Evolutionary conservation across 1,140 invertebrate genomes (phyloP), one percentile per base, ranked within the genome.

Genomic region (Drosophila pallidifrons): DNA sequence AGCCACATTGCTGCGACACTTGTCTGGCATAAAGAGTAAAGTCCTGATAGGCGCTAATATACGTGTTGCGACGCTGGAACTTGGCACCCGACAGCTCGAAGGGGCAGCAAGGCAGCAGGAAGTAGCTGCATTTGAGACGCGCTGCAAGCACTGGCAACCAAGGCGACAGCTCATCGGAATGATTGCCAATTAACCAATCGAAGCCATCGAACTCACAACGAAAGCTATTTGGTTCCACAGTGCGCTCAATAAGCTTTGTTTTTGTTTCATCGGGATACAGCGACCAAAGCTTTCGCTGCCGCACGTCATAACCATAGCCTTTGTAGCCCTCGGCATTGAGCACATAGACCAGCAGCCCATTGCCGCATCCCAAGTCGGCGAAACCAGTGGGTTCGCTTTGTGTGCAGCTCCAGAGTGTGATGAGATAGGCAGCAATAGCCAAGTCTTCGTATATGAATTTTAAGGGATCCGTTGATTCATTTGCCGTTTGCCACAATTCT

Each of bases 361-460:
- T 99, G 0, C 99, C 98, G 94, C 98, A 99, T 1, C 98, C 98
- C 30, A 99, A 93, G 93, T 99, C 98, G 1, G 98, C 95, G 94
- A 99, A 99, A 11, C 94, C 95, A 45, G 91, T 91, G 25, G 92
- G 91, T 57, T 93, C 92, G 0, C 75, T 49, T 65, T 76, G 65
- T 1, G 77, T 79, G 10, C 93, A 43, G 52, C 95, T 93, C 97
- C 97, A 98, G 0, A 98, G 77, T 38, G 97, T 93, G 30, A 99
- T 93, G 13, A 99, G 93, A 93, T 99, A 99, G 1, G 97, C 94
- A 11, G 98, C 98, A 83, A 99, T 99, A 5, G 97, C 98, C 67
- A 99, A 94, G 92, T 99, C 99, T 94, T 99, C 98, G 94, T 97
- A 98, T 5, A 99, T 97, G 94, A 97, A 99, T 93, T 99, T 99